Evolutionary conservation across 2,888 invertebrate genomes (phyloP).

Genomic region (Tachina fera): DNA sequence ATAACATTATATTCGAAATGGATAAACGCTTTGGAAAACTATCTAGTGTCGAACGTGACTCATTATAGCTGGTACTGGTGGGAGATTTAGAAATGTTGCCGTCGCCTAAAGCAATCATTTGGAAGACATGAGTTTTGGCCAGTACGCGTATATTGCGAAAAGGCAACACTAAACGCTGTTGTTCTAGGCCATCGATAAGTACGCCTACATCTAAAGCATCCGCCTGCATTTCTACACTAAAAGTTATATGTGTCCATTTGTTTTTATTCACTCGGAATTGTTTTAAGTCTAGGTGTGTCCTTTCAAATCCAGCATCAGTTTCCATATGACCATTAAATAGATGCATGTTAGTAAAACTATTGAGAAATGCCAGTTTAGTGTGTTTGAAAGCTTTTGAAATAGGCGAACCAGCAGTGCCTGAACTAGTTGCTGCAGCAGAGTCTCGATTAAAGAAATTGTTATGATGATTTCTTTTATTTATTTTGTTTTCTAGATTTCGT

Average conservation of each 20-base stretch:
- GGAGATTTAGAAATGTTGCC: constrained; percentile 72
- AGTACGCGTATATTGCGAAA: constrained; percentile 78
- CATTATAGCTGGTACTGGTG: constrained; percentile 72
- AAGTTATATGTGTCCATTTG: constrained; percentile 82
- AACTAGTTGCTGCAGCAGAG: not conserved
- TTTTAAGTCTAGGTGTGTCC: constrained; percentile 77
- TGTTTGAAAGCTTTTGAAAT: constrained; percentile 80
- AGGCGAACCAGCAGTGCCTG: constrained; percentile 66
- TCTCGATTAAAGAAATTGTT: constrained; percentile 52
- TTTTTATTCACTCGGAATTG: constrained; percentile 77
- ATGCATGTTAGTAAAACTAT: constrained; percentile 80
- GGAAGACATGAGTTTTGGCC: constrained; percentile 78
- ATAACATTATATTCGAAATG: constrained; percentile 81
- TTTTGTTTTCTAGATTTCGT: constrained; percentile 48
- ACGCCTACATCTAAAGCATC: constrained; percentile 78
- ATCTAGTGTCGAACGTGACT: constrained; percentile 79
- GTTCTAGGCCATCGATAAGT: constrained; percentile 79
- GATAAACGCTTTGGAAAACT: constrained; percentile 76
- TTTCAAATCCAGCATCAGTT: constrained; percentile 76
- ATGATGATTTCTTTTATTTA: constrained; percentile 56
- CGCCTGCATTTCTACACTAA: constrained; percentile 76
- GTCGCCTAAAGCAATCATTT: constrained; percentile 80
- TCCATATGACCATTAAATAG: constrained; percentile 78
- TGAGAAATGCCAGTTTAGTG: constrained; percentile 80
- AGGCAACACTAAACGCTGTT: constrained; percentile 77